Percentiles rank a stretch among this genome's conserved stretches.
phyloP scores from a whole-genome alignment of 2,797 vertebrate genomes.

The Parauchenoglanis punctatus region DNA sequence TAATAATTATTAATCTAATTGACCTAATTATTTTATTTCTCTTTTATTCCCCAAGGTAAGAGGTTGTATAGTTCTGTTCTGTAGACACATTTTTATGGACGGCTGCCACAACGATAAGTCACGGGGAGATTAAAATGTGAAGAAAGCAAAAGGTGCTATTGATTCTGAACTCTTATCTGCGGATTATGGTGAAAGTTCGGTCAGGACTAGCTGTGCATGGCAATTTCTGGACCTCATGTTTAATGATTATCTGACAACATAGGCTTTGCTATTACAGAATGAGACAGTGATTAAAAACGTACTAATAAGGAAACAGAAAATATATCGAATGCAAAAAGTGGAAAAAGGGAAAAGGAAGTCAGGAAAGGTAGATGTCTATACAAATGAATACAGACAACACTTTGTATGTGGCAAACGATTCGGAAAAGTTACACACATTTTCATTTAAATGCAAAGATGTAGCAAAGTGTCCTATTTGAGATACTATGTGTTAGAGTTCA shows the following conservation, averaged over 20 bases:
- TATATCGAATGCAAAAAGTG: neutral
- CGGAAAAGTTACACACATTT: neutral
- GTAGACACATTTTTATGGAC: neutral
- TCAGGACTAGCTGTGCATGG: neutral
- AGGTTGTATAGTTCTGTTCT: neutral
- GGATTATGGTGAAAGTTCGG: too few relatives aligned
- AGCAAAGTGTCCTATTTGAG: neutral
- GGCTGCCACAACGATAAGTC: too few relatives aligned
- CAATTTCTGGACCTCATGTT: neutral
- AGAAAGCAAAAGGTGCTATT: neutral
- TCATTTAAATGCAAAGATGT: neutral
- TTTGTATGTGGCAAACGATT: neutral
- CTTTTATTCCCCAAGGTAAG: neutral
- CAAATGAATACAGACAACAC: neutral
- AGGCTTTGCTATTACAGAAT: neutral
- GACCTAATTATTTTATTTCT: neutral
- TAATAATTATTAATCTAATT: too few relatives aligned
- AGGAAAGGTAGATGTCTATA: neutral
- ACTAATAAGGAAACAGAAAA: neutral
- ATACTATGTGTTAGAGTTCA: neutral
- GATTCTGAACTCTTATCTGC: neutral
- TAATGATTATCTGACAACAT: neutral
- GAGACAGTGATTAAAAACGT: neutral
- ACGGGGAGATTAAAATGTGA: conserved; percentile 10
- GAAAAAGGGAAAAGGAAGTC: neutral